phyloP scores from a whole-genome alignment of 2,888 invertebrate species.

The Chrysotoxum bicinctum region DNA sequence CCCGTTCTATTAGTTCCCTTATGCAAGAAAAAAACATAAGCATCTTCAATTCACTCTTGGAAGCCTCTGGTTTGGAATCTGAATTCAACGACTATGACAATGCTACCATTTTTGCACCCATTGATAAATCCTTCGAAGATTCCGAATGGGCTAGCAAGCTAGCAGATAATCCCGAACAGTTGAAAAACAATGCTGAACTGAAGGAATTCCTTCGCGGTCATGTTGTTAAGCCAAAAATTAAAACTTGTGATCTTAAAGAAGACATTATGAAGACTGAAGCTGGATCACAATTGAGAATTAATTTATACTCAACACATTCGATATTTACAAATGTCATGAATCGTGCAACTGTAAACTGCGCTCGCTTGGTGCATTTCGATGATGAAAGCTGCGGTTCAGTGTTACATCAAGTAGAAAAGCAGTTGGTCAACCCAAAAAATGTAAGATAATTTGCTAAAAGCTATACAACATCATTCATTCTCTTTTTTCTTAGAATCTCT shows the following conservation, averaged over 20 bases:
- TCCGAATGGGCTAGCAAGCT: constrained; percentile 79
- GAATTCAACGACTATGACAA: constrained; percentile 84
- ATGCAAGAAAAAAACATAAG: constrained; percentile 85
- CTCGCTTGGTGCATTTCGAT: constrained; percentile 84
- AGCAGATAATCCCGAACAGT: constrained; percentile 79
- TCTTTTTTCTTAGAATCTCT: constrained; percentile 76
- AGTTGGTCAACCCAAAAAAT: constrained; percentile 81
- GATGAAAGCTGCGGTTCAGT: constrained; percentile 87
- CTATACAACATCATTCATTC: background rate
- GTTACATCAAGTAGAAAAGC: constrained; percentile 85
- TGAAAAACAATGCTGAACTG: constrained; percentile 81
- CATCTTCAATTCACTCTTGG: constrained; percentile 83
- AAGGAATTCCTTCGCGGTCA: constrained; percentile 86
- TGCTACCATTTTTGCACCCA: constrained; percentile 86
- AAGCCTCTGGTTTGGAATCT: constrained; percentile 83
- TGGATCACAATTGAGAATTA: constrained; percentile 83
- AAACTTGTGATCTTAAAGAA: constrained; percentile 84
- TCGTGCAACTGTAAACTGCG: constrained; percentile 87
- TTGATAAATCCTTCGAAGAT: constrained; percentile 85
- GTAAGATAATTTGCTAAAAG: constrained; percentile 73
- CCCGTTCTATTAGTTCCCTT: constrained; percentile 80
- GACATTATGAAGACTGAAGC: constrained; percentile 82
- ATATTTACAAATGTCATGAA: constrained; percentile 84
- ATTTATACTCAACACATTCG: constrained; percentile 84
- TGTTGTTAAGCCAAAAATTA: constrained; percentile 83